These are phyloP conservation scores for Sphecodes monilicornis DNA, from an alignment of 2,888 invertebrate genomes.

Conservation along the genomic window DNA sequence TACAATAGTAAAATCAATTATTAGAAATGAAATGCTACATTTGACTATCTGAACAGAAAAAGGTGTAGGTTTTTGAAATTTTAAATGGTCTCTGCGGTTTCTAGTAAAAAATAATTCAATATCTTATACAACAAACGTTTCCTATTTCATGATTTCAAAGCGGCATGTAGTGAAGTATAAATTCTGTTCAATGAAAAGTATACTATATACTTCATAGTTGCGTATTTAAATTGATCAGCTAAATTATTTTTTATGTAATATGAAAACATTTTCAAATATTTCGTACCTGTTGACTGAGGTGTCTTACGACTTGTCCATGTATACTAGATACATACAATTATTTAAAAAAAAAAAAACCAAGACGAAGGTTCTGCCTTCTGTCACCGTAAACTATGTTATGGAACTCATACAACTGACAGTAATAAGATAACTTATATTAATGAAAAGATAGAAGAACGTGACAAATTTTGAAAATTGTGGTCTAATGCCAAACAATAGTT, in stretches of 20 bases:
- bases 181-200: not conserved
- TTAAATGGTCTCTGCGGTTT: too few species aligned
- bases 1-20: too few species aligned
- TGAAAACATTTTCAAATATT: not conserved
- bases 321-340: not conserved
- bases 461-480: not conserved
- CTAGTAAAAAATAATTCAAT: too few species aligned
- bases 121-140: not conserved
- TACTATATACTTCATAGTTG: not conserved
- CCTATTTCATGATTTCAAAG: not conserved
- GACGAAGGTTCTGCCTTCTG: not conserved
- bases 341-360: not conserved
- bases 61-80: not conserved
- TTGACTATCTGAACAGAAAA: too few species aligned
- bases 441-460: constrained; percentile 27
- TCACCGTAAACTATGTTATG: not conserved
- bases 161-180: not conserved
- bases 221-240: not conserved
- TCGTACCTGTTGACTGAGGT: not conserved
- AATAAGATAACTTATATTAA: constrained; percentile 4
- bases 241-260: not conserved
- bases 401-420: not conserved
- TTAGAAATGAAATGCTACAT: too few species aligned
- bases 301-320: not conserved
- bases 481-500: not conserved